Evolutionary conservation across 2,113 vertebrate genomes (phyloP).

Genomic region (Plecturocebus donacophilus): DNA sequence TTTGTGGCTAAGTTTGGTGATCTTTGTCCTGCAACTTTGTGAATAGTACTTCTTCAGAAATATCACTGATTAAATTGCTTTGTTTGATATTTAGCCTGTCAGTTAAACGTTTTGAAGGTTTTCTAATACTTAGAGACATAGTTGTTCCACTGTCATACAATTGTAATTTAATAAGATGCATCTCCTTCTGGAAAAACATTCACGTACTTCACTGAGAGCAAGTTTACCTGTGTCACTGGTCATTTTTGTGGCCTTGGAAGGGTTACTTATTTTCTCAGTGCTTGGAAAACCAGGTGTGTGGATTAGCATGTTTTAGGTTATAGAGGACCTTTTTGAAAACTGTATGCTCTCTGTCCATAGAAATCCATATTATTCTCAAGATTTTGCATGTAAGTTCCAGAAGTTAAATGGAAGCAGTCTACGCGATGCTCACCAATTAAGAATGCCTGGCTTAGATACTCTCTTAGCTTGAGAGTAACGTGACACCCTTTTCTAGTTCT

Average conservation of each 20-base stretch:
- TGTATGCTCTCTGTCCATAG: background rate
- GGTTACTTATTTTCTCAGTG: slow-evolving; percentile 14
- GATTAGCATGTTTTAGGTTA: background rate
- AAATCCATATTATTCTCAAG: background rate
- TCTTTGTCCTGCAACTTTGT: background rate
- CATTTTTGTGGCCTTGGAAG: background rate
- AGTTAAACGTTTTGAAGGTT: background rate
- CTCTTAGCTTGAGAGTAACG: background rate
- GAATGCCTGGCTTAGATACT: background rate
- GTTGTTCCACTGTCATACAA: background rate
- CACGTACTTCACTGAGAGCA: background rate
- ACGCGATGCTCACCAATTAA: background rate
- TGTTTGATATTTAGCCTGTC: background rate
- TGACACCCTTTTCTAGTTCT: background rate
- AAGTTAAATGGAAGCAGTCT: background rate
- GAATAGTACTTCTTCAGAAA: background rate
- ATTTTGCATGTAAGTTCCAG: background rate
- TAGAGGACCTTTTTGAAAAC: background rate
- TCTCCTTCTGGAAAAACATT: background rate
- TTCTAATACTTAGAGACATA: background rate
- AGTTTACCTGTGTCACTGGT: background rate
- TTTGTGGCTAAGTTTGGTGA: background rate
- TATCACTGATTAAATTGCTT: background rate
- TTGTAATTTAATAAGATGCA: background rate
- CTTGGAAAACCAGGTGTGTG: background rate